Base-by-base conservation (phyloP, 2,797 vertebrate genomes). In the Hephaestus fuliginosus region DNA sequence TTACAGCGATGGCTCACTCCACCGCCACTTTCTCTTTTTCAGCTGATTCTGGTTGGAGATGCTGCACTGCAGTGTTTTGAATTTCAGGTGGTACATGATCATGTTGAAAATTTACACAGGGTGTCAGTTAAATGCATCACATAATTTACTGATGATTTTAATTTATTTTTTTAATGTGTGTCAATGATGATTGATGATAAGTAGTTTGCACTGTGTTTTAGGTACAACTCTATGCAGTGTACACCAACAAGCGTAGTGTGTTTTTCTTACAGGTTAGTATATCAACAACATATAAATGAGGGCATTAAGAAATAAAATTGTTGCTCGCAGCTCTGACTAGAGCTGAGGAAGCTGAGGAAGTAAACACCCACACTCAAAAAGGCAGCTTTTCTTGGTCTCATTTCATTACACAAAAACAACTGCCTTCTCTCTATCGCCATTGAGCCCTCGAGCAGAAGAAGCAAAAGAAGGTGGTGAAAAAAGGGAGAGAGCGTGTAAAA, bases 371-470 rank as follows among this genome's bases (percentile, higher is more conserved):
- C 74, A 60, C 57, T 80, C 55, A 84, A 85, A 86, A 84, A 85
- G 55, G 62, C 80, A 85, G 76, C 81, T 70, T 90, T 89, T 83
- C 84, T 85, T 79, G 55, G 80, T 91, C 88, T 88, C 88, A 85
- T 92, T 89, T 88, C 87, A 90, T 89, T 90, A 85, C 81, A 88
- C 82, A 92, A 92, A 93, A 90, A 94, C 89, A 91, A 91, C 78
- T 63, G 76, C 82, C 83, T 82, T 80, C 84, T 74, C 84, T 91
- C 78, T 70, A 76, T 77, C 57, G 8, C 57, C 76, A 88, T 61
- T 84, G 74, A 89, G 86, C 62, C 87, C 52, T 78, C 3, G 17
- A 60, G 70, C 80, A 86, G 67, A 85, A n/a, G n/a, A n/a, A n/a
- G n/a, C n/a, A n/a, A 88, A 83, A 87, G 84, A 76, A 70, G 80